phyloP scores from a whole-genome alignment of 2,113 vertebrate species.

The Chamaea fasciata region DNA sequence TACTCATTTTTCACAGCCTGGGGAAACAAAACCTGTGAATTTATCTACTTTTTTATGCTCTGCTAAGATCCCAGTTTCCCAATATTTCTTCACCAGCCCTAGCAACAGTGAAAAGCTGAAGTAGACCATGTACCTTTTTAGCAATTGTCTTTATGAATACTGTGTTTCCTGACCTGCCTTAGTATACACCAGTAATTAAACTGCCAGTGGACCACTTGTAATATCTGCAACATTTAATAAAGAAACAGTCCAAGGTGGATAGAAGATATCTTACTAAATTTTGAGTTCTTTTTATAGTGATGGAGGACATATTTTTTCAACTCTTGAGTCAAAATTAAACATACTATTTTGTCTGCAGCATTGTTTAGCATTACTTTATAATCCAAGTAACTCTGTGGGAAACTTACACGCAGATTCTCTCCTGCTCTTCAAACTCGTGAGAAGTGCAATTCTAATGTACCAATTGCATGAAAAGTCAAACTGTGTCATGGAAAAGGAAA shows the following conservation, averaged over 20 bases:
- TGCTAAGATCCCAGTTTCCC: not conserved
- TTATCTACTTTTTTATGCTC: not conserved
- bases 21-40: not conserved
- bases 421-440: not conserved
- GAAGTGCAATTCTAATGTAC: not conserved
- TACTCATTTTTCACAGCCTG: not conserved
- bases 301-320: not conserved
- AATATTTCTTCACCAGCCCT: not conserved
- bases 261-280: not conserved
- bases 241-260: not conserved
- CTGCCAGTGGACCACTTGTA: not conserved
- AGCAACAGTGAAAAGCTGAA: not conserved
- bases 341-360: not conserved
- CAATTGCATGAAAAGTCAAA: not conserved
- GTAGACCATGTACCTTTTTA: not conserved
- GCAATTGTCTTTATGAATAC: not conserved
- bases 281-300: not conserved
- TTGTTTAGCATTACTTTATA: not conserved
- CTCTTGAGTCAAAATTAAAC: not conserved
- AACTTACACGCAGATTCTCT: not conserved
- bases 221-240: not conserved
- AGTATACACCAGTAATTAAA: not conserved
- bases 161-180: not conserved
- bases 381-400: not conserved
- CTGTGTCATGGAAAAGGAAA: not conserved